A percentile compares a stretch with the other conserved stretches of the same genome.
phyloP scores from a whole-genome alignment of 2,113 vertebrate species.

The Agapornis roseicollis region DNA sequence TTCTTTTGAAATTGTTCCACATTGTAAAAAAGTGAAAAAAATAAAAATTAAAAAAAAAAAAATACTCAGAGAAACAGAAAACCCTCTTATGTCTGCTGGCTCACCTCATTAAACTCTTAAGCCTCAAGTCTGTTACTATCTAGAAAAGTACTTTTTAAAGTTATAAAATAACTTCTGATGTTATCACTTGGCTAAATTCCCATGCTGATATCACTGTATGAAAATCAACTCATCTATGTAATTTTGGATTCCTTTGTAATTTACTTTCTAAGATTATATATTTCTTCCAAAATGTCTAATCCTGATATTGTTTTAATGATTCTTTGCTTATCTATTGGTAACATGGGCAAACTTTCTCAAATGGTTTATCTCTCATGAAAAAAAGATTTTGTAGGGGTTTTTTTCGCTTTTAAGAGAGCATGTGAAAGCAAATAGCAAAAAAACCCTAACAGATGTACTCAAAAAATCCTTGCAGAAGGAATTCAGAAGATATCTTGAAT shows the following conservation, averaged over 20 bases:
- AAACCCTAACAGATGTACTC: not conserved
- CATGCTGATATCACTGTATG: slow-evolving; percentile 41
- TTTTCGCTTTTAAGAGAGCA: not conserved
- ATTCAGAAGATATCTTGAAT: not conserved
- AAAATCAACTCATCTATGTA: slow-evolving; percentile 53
- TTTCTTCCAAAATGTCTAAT: slow-evolving; percentile 33
- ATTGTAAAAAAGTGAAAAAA: not conserved
- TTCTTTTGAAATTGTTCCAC: not conserved
- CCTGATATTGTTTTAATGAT: slow-evolving; percentile 35
- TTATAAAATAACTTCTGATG: slow-evolving; percentile 48
- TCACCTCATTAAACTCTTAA: slow-evolving; percentile 27
- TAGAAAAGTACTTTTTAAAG: slow-evolving; percentile 26
- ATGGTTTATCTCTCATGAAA: not conserved
- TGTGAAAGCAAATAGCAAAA: not conserved
- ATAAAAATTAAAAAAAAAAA: not conserved
- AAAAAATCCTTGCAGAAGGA: not conserved
- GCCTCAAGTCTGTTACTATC: slow-evolving; percentile 6
- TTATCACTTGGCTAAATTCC: slow-evolving; percentile 46
- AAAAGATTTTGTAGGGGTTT: no score
- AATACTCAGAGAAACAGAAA: not conserved
- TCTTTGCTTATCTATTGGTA: slow-evolving; percentile 54
- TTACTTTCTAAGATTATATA: slow-evolving; percentile 60
- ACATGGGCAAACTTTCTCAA: not conserved
- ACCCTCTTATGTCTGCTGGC: not conserved
- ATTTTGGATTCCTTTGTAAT: slow-evolving; percentile 52